Conservation (phyloP, 92 coral and sea anemone genomes). For the Anthopleura xanthogrammica region DNA sequence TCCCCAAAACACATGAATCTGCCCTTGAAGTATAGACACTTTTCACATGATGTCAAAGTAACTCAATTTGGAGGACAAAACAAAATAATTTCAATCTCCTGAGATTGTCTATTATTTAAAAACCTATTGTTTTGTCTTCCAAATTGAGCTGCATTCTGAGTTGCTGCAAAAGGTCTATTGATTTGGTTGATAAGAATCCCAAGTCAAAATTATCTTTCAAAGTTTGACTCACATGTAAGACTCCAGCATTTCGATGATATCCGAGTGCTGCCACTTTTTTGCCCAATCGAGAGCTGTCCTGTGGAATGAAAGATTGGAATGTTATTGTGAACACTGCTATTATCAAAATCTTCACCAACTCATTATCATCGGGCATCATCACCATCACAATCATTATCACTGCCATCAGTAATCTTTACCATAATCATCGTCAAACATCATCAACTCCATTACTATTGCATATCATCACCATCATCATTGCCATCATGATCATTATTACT, state of each 20-base stretch:
- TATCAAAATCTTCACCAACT: not conserved
- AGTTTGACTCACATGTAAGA: conserved; percentile 65
- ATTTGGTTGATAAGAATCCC: too few species aligned
- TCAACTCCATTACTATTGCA: not conserved
- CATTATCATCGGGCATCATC: not conserved
- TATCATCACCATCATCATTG: not conserved
- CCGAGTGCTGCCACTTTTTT: conserved; percentile 91
- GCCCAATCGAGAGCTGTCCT: conserved; percentile 98
- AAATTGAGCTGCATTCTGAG: too few species aligned
- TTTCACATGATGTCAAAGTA: too few species aligned
- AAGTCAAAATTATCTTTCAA: not conserved
- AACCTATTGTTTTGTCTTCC: too few species aligned
- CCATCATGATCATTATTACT: not conserved
- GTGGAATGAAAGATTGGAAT: not conserved
- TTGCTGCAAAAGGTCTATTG: too few species aligned
- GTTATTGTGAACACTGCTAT: not conserved
- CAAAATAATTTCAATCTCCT: too few species aligned
- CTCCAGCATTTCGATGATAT: conserved; percentile 80
- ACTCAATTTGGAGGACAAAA: too few species aligned
- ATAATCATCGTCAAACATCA: not conserved
- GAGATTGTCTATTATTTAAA: too few species aligned
- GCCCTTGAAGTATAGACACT: too few species aligned
- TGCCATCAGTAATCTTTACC: not conserved
- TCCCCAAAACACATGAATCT: too few species aligned
- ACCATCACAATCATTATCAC: not conserved